Evolutionary conservation across 2,797 vertebrate species (phyloP).

Genomic region (Rhinella marina): DNA sequence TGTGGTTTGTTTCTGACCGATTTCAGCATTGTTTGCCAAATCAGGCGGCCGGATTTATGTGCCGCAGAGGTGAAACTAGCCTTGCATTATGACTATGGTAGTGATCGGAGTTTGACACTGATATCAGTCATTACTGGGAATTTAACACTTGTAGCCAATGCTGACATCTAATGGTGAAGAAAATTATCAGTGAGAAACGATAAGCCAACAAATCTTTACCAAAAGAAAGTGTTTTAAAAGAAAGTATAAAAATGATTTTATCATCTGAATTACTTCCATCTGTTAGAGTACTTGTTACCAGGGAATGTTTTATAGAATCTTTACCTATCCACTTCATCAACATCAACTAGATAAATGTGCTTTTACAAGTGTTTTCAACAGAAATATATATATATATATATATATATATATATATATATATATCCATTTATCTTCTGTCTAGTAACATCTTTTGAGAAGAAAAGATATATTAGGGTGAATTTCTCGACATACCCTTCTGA

Average conservation of each 20-base stretch:
- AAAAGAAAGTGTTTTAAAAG: neutral
- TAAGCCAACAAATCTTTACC: neutral
- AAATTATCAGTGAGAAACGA: neutral
- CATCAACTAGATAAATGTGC: neutral
- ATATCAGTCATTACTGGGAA: neutral
- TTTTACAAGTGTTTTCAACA: neutral
- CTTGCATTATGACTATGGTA: neutral
- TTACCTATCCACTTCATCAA: neutral
- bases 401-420: no score
- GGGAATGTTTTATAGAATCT: neutral
- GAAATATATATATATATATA: no score
- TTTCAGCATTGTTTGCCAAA: no score
- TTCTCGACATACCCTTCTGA: no score
- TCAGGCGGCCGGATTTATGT: no score
- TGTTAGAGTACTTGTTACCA: neutral
- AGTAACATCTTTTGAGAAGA: no score
- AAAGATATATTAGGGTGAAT: no score
- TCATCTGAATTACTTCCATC: neutral
- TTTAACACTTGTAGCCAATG: neutral
- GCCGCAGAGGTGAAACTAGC: no score
- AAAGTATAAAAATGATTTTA: neutral
- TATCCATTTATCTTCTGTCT: neutral
- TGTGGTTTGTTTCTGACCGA: no score
- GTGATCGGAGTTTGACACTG: neutral
- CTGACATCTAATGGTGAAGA: conserved; percentile 33